Base-by-base conservation (phyloP, 1,140 invertebrate species). In the Drosophila triauraria region DNA sequence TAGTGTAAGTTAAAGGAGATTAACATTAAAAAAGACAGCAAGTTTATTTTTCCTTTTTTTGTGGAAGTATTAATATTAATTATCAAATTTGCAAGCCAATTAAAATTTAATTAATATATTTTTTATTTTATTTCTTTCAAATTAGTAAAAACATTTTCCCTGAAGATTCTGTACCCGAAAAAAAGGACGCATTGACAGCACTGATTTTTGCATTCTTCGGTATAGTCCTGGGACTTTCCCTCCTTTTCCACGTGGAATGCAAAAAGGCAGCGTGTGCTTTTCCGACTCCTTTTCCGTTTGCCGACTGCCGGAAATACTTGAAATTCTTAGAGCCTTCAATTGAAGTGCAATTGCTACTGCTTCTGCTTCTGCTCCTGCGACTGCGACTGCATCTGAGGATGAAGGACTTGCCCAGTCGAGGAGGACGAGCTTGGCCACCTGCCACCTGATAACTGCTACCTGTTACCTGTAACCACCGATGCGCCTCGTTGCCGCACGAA, bases 211-310 rank as follows among this genome's bases (percentile, higher is more conserved):
- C 32, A 64, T 40, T 56, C 56, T 35, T 53, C 32, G 38, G 40
- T 8, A 23, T 40, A 59, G 59, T 64, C 48, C 50, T 54, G 10
- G 38, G 8, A n/a, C 44, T 65, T 60, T 40, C 54, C 44, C 42
- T 40, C 23, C 30, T 59, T 77, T 83, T 60, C 64, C 67, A 70
- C 50, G 75, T 57, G 78, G 85, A 90, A 90, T 90, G 85, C 86
- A 79, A 84, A 90, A 82, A 81, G 79, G 78, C 85, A 78, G 72
- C 38, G 53, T 56, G 35, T 47, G 44, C 75, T 48, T 51, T 58
- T 64, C 54, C 53, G 68, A 32, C 62, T 57, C 13, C 54, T 40
- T 17, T 50, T 68, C 25, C 64, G 51, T 17, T 56, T 48, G 23
- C 30, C 76, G 62, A 51, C 42, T 56, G 61, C 61, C 80, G 65